phyloP scores from a whole-genome alignment of 2,113 vertebrate species.

The Apodemus speciosus region DNA sequence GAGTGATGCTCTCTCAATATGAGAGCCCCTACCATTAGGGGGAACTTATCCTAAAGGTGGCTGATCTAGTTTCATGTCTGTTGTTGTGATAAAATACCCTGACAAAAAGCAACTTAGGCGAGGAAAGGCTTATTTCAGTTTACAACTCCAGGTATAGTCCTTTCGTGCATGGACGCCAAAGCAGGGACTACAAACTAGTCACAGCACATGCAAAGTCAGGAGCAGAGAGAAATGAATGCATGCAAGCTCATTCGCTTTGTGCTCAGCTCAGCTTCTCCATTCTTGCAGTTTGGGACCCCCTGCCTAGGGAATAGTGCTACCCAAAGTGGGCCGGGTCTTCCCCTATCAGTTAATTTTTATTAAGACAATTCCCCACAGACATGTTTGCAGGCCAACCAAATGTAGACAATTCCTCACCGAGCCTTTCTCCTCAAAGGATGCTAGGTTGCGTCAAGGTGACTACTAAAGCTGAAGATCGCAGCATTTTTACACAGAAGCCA shows the following conservation, averaged over 20 bases:
- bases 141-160: too few species aligned
- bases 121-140: not conserved
- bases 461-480: not conserved
- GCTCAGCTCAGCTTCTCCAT: not conserved
- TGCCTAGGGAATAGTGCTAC: not conserved
- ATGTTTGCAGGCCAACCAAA: not conserved
- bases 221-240: not conserved
- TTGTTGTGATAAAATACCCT: not conserved
- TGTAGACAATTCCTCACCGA: not conserved
- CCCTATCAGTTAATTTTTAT: not conserved
- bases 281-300: not conserved
- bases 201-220: too few species aligned
- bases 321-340: not conserved
- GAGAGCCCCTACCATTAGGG: not conserved
- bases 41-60: not conserved
- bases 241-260: not conserved
- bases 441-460: not conserved
- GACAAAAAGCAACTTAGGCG: not conserved
- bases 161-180: not conserved
- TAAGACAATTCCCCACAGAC: not conserved
- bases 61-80: not conserved
- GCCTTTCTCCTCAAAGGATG: not conserved
- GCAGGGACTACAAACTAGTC: not conserved
- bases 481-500: slow-evolving; percentile 20
- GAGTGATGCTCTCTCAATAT: not conserved